phyloP scores from a whole-genome alignment of 2,113 vertebrate species.

The Osmerus mordax region DNA sequence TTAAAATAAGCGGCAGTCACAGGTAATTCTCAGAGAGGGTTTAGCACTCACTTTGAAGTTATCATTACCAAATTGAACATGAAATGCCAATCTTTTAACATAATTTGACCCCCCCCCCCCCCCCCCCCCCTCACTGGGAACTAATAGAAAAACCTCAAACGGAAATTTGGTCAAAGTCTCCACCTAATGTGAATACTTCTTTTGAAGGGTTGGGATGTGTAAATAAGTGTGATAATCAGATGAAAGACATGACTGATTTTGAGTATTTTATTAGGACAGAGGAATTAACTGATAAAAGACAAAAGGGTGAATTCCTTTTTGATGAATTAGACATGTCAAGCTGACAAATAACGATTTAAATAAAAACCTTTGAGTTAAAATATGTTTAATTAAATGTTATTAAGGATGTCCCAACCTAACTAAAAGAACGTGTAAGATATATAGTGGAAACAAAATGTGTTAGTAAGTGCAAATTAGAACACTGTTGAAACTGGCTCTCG shows the following conservation, averaged over 20 bases:
- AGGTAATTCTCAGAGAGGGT: constrained; percentile 76
- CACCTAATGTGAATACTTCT: constrained; percentile 19
- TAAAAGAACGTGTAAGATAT: no score
- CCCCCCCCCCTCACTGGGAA: constrained; percentile 24
- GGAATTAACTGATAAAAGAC: not conserved
- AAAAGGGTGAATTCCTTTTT: not conserved
- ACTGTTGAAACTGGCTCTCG: no score
- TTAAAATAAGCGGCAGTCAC: constrained; percentile 75
- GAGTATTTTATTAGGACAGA: not conserved
- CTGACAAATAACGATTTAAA: no score
- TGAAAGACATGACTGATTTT: not conserved
- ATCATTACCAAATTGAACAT: constrained; percentile 39
- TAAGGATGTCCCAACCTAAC: not conserved
- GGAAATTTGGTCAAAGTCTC: constrained; percentile 4
- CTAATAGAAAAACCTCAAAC: constrained; percentile 35
- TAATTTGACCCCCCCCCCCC: constrained; percentile 40
- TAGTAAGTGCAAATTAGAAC: no score
- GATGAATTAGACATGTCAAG: not conserved
- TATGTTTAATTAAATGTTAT: not conserved
- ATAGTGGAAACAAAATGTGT: no score
- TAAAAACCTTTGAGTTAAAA: not conserved
- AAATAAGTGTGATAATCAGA: constrained; percentile 14
- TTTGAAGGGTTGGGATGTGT: constrained; percentile 26
- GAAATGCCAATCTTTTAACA: constrained; percentile 53
- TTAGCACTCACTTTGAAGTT: constrained; percentile 67